Base-by-base conservation (phyloP, 1,140 invertebrate species). In the Brachionus asplanchnoidis region DNA sequence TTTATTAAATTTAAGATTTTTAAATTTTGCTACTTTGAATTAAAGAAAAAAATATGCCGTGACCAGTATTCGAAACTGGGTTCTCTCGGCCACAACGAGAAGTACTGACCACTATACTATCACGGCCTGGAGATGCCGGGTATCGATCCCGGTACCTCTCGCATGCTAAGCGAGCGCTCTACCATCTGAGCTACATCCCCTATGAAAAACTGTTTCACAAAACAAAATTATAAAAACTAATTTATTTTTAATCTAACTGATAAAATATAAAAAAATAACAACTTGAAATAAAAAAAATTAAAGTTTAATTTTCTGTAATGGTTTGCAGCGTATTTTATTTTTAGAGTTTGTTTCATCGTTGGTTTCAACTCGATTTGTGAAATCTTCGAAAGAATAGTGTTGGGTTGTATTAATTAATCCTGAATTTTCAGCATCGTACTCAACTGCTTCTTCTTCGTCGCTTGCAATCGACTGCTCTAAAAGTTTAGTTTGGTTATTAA, bases 51-150 rank as follows among this genome's bases (percentile, higher is more conserved):
- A 85, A 90, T 92, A 91, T 95, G 94, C 94, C 94, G 93, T 94
- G 94, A 95, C 94, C 94, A 94, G 94, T 94, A 94, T 94, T 94
- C 93, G 93, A 95, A 94, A 93, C 93, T 94, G 93, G 93, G 94
- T 94, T 94, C 93, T 93, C 93, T 93, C 94, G 94, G 94, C 93
- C 94, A 94, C 93, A 94, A 94, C 93, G 93, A 93, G 93, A 93
- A 92, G 93, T 94, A 92, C 93, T 94, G 94, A 95, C 94, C 94
- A 94, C 94, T 94, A 93, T 92, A 94, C 93, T 93, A 94, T 94
- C 93, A 94, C 93, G 93, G 93, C 93, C 8, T 82, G 79, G 79
- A 82, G 79, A 82, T 82, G 79, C 79, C 79, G 79, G 79, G 79
- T 82, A 82, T 82, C 79, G 79, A 82, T 82, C 79, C 79, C 79